Evolutionary conservation across 2,888 invertebrate genomes (phyloP).

Genomic region (Incurvaria masculella): DNA sequence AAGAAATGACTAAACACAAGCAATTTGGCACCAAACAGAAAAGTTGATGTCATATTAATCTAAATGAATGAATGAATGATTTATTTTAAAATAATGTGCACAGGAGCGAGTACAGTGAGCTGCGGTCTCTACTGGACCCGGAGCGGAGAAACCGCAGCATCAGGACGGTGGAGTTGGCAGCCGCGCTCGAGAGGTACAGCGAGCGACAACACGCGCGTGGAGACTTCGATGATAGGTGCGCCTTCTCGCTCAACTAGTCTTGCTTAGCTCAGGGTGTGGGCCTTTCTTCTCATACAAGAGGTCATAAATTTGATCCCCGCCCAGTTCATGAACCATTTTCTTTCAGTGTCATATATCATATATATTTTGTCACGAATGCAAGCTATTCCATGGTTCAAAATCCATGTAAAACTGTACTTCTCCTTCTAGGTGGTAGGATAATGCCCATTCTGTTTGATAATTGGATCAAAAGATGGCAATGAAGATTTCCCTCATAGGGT

Average conservation of each 20-base stretch:
- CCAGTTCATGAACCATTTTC: no score
- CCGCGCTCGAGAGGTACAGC: conserved; percentile 36
- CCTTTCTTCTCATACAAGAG: no score
- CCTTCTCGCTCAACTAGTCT: not conserved
- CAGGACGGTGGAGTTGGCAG: conserved; percentile 34
- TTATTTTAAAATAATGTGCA: conserved; percentile 13
- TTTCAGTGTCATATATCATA: no score
- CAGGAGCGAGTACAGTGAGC: conserved; percentile 35
- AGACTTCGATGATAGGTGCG: conserved; percentile 45
- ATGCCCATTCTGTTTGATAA: no score
- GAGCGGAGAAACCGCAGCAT: conserved; percentile 40
- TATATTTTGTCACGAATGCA: no score
- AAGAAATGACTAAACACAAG: not conserved
- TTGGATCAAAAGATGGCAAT: no score
- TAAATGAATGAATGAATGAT: conserved; percentile 8
- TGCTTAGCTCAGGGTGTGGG: not conserved
- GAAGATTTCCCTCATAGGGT: no score
- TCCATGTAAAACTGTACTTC: no score
- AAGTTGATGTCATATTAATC: not conserved
- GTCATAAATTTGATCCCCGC: no score
- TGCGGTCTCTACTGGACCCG: conserved; percentile 42
- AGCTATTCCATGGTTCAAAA: no score
- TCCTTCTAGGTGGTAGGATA: no score
- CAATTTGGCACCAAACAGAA: not conserved
- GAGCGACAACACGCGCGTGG: conserved; percentile 38